Conservation (phyloP, 1,140 invertebrate genomes). For the Habropoda laboriosa region DNA sequence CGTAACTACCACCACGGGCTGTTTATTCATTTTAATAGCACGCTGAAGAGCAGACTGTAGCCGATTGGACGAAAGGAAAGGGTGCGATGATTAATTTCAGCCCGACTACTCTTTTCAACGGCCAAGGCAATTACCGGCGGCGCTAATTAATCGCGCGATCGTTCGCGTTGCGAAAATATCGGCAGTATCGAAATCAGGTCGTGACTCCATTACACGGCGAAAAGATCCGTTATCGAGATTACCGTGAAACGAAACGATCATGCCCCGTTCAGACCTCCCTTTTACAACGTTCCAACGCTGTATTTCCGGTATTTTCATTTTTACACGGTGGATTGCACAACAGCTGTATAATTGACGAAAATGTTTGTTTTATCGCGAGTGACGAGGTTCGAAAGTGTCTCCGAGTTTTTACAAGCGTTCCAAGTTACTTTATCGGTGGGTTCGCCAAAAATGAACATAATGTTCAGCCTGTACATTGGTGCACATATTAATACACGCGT, state of each 20-base stretch:
- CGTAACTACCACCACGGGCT: conserved; percentile 1
- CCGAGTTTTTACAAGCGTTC: no score
- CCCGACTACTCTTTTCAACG: background rate
- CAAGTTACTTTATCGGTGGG: no score
- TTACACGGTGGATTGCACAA: no score
- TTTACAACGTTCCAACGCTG: no score
- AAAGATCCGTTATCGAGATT: conserved; percentile 1
- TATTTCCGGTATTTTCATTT: no score
- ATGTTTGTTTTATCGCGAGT: no score
- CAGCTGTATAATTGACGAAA: no score
- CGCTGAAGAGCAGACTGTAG: background rate
- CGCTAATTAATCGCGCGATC: conserved; percentile 22
- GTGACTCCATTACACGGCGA: conserved; percentile 12
- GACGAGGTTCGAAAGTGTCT: no score
- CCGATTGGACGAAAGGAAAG: background rate
- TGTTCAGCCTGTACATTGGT: no score
- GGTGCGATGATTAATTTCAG: conserved; percentile 19
- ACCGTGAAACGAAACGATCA: background rate
- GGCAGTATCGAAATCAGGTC: background rate
- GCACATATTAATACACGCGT: background rate
- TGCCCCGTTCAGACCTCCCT: background rate
- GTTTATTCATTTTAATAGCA: conserved; percentile 1
- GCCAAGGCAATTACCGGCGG: background rate
- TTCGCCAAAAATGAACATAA: no score
- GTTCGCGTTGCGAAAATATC: conserved; percentile 9